A percentile compares a stretch with the other conserved stretches of the same genome.
Conservation (phyloP, 2,888 invertebrate species). For the Drosophila setosimentum region DNA sequence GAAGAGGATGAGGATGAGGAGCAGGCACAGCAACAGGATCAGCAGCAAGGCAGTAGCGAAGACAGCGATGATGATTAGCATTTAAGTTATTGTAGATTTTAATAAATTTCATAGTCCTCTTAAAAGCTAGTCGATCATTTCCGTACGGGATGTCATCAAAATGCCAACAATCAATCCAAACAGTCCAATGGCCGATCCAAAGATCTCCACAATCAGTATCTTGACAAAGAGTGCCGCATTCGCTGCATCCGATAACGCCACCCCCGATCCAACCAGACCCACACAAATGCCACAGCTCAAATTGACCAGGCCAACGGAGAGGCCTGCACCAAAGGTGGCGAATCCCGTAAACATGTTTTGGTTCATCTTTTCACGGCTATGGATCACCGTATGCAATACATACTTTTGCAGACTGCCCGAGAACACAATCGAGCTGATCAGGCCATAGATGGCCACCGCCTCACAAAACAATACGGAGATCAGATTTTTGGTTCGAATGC, state of each 20-base stretch:
- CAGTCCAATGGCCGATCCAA: slow-evolving; percentile 99
- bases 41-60: slow-evolving; percentile 24
- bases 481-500: slow-evolving; percentile 99
- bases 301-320: slow-evolving; percentile 98
- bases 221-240: slow-evolving; percentile 98
- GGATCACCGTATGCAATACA: slow-evolving; percentile 57
- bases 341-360: slow-evolving; percentile 95
- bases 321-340: slow-evolving; percentile 97
- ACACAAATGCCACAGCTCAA: slow-evolving; percentile 96
- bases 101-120: slow-evolving; percentile 16
- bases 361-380: slow-evolving; percentile 83
- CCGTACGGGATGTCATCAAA: slow-evolving; percentile 94
- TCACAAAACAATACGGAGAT: slow-evolving; percentile 99
- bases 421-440: slow-evolving; percentile 98
- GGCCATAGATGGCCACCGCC: slow-evolving; percentile 99
- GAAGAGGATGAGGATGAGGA: slow-evolving; percentile 86
- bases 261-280: slow-evolving; percentile 99
- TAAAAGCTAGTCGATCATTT: slow-evolving; percentile 86
- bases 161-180: slow-evolving; percentile 99
- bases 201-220: slow-evolving; percentile 99
- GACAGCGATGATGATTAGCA: slow-evolving; percentile 54
- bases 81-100: slow-evolving; percentile 34
- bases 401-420: slow-evolving; percentile 91
- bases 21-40: slow-evolving; percentile 17
- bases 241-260: slow-evolving; percentile 98